A percentile compares a stretch with the other conserved stretches of the same genome.
phyloP scores from a whole-genome alignment of 1,140 invertebrate species.

The Apis mellifera region Amel_HAv3.1 CM009939.2:8767001-8767500 shows the following conservation, averaged over 20 bases:
- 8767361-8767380: not conserved
- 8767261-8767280: conserved; percentile 83
- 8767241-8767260: conserved; percentile 83
- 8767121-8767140: conserved; percentile 65
- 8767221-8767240: conserved; percentile 83
- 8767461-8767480: not conserved
- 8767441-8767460: too few species aligned
- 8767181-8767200: conserved; percentile 85
- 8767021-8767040: conserved; percentile 1
- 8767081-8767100: conserved; percentile 64
- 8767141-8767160: conserved; percentile 74
- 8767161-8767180: conserved; percentile 83
- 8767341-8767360: not conserved
- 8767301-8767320: conserved; percentile 4
- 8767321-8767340: not conserved
- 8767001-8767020: not conserved
- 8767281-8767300: conserved; percentile 71
- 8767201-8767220: conserved; percentile 83
- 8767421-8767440: not conserved
- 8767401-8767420: not conserved
- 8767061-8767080: conserved; percentile 64
- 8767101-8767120: conserved; percentile 67
- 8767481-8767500: not conserved
- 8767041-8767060: conserved; percentile 60
- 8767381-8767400: not conserved